phyloP scores from a whole-genome alignment of 2,113 vertebrate species.

The Loxodonta africana region DNA sequence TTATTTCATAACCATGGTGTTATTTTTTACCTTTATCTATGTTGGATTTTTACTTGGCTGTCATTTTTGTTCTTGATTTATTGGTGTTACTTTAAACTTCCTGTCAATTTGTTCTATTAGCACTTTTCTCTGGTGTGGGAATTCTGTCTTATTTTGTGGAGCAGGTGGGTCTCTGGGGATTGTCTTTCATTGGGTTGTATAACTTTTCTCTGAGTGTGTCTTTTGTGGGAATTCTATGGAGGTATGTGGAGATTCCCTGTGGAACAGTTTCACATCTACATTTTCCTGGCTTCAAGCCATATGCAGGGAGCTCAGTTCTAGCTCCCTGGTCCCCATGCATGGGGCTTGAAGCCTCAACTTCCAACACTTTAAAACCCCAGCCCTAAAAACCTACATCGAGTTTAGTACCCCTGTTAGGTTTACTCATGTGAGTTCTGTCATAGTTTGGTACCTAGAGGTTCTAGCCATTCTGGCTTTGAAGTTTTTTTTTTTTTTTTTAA shows the following conservation, averaged over 20 bases:
- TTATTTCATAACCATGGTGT: background rate
- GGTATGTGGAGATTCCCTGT: background rate
- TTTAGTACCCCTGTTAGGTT: background rate
- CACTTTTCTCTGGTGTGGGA: background rate
- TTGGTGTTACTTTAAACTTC: slow-evolving; percentile 37
- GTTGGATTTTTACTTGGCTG: slow-evolving; percentile 20
- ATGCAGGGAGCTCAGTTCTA: background rate
- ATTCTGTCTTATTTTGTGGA: background rate
- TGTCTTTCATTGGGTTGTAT: background rate
- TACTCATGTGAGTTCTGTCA: background rate
- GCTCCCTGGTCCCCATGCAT: background rate
- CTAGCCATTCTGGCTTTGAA: background rate
- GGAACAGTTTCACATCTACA: background rate
- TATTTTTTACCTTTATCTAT: background rate
- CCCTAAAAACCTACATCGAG: background rate
- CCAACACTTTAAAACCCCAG: background rate
- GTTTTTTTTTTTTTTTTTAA: background rate
- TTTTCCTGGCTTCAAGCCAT: background rate
- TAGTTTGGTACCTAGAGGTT: background rate
- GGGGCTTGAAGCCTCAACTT: background rate
- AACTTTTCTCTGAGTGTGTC: background rate
- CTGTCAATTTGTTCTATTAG: background rate
- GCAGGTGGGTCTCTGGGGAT: background rate
- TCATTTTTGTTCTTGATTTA: slow-evolving; percentile 36
- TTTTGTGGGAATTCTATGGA: background rate